These are phyloP conservation scores for Brenthis daphne DNA, from an alignment of 2,888 invertebrate species.

Conservation along the genomic window DNA sequence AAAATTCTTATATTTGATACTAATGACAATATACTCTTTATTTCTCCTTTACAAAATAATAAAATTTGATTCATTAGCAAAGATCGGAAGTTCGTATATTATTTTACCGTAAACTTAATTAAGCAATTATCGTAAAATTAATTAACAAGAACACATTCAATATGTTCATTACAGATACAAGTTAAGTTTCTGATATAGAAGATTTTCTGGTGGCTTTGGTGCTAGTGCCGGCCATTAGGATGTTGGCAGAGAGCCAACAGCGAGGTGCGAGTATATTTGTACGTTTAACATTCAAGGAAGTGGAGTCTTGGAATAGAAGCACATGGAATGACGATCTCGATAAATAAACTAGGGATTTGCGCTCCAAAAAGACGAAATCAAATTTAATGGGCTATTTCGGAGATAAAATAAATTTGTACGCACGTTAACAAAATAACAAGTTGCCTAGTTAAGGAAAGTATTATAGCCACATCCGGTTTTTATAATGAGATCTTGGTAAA, in stretches of 20 bases:
- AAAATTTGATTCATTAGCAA: too few relatives aligned
- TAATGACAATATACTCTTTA: too few relatives aligned
- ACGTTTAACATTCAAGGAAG: constrained; percentile 79
- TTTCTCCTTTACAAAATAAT: too few relatives aligned
- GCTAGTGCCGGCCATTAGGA: constrained; percentile 74
- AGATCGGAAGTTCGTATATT: neutral
- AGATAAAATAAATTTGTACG: constrained; percentile 27
- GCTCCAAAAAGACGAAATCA: constrained; percentile 29
- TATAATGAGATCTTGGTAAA: constrained; percentile 20
- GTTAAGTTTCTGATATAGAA: constrained; percentile 70
- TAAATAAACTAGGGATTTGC: constrained; percentile 40
- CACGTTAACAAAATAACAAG: constrained; percentile 25
- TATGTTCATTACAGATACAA: constrained; percentile 61
- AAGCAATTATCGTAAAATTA: constrained; percentile 22
- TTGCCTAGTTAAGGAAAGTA: constrained; percentile 27
- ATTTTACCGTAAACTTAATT: neutral
- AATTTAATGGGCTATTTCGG: constrained; percentile 24
- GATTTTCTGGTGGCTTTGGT: constrained; percentile 72
- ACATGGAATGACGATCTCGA: constrained; percentile 58
- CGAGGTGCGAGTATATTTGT: constrained; percentile 77
- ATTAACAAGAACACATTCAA: constrained; percentile 40
- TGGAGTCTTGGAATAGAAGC: constrained; percentile 76
- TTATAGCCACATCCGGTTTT: constrained; percentile 27
- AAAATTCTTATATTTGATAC: too few relatives aligned
- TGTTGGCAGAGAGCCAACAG: constrained; percentile 68